phyloP scores from a whole-genome alignment of 2,113 vertebrate species.

The Nesoenas mayeri region DNA sequence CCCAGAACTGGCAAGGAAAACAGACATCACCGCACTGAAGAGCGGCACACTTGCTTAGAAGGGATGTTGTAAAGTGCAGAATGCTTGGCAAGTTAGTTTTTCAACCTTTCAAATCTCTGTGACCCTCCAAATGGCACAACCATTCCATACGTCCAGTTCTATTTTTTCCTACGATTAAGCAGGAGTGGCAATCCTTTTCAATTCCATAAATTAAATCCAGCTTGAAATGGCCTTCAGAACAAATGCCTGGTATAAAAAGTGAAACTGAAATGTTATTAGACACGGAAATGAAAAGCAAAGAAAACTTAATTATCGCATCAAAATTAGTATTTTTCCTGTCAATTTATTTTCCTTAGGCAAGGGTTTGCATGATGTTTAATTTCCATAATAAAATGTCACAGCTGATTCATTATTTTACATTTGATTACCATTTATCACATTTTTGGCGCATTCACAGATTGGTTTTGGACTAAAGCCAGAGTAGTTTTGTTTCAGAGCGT shows the following conservation, averaged over 20 bases:
- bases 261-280: constrained; percentile 79
- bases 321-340: constrained; percentile 79
- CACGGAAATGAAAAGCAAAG: constrained; percentile 82
- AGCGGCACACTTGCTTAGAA: not conserved
- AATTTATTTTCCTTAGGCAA: constrained; percentile 62
- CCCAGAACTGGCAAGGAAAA: not conserved
- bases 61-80: not conserved
- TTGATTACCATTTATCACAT: constrained; percentile 65
- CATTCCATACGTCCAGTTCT: constrained; percentile 51
- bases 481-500: constrained; percentile 5
- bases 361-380: constrained; percentile 50
- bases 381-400: constrained; percentile 65
- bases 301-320: constrained; percentile 83
- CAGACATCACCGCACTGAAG: rapidly evolving
- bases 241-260: constrained; percentile 22
- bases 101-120: not conserved
- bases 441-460: constrained; percentile 3
- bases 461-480: constrained; percentile 22
- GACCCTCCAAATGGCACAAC: not conserved
- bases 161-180: constrained; percentile 70
- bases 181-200: constrained; percentile 72
- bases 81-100: not conserved
- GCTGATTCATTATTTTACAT: constrained; percentile 59
- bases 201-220: constrained; percentile 71
- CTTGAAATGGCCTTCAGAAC: constrained; percentile 61